phyloP scores from a whole-genome alignment of 2,888 invertebrate species.

The Sarcophaga variegata region DNA sequence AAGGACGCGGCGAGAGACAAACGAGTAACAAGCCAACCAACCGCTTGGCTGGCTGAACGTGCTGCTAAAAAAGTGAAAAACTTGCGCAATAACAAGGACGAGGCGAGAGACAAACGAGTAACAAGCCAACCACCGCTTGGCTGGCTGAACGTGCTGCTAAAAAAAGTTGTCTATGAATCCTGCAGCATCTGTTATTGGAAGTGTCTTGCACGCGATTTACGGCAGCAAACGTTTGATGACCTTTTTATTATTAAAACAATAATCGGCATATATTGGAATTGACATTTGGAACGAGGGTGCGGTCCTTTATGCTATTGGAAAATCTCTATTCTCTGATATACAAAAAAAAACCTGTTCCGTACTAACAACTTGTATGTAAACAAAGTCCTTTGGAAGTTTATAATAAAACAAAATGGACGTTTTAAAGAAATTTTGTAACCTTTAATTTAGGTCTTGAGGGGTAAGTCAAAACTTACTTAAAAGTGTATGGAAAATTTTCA shows the following conservation, averaged over 20 bases:
- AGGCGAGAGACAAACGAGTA: background rate
- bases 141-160: background rate
- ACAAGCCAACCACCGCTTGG: background rate
- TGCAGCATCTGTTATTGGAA: slow-evolving; percentile 60
- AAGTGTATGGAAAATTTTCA: background rate
- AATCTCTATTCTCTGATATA: background rate
- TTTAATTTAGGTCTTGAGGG: background rate
- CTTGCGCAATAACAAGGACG: slow-evolving; percentile 36
- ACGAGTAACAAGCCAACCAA: background rate
- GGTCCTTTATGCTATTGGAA: slow-evolving; percentile 47
- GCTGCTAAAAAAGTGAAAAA: background rate
- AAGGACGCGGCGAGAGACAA: background rate
- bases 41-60: background rate
- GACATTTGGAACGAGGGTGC: slow-evolving; percentile 60
- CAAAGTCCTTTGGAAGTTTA: slow-evolving; percentile 33
- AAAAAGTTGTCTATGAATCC: slow-evolving; percentile 29
- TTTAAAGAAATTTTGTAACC: background rate
- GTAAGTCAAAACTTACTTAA: background rate
- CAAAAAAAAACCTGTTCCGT: slow-evolving; percentile 20
- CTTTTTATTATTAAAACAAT: slow-evolving; percentile 41
- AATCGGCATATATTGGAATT: slow-evolving; percentile 58
- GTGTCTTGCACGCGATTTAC: slow-evolving; percentile 31
- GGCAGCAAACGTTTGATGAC: slow-evolving; percentile 55
- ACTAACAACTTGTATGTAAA: background rate
- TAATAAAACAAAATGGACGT: background rate